Base-by-base conservation (phyloP, 2,797 vertebrate genomes). In the Spondyliosoma cantharus region DNA sequence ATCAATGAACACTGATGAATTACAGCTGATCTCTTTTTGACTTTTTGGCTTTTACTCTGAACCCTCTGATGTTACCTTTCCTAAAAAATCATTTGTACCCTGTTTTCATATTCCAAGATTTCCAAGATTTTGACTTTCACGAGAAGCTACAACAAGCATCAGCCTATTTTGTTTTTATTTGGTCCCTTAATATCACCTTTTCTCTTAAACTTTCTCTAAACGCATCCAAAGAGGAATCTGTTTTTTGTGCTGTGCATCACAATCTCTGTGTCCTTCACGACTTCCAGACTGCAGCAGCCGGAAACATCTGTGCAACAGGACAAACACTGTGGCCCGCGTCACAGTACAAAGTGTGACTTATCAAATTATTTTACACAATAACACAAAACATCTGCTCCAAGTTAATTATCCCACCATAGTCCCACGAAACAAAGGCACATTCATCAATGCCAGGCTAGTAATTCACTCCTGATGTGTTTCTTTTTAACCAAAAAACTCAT, bases 191-290 rank as follows among this genome's bases (percentile, higher is more conserved):
- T 49, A 67, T 60, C n/a, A 49, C 3, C 48, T 53, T 57, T 22
- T 4, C 14, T 24, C 3, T 42, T 27, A 59, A 22, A 37, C 19
- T 62, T 43, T 52, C 19, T 1, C 14, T 27, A 13, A 52, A 61
- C 11, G 6, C 20, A n/a, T 58, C 17, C 14, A 71, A 62, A 63
- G 49, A 14, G 27, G 24, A 81, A 83, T 78, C 64, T 62, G 42
- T 45, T 72, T 79, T 57, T 79, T 62, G 64, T 61, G 46, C 60
- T 68, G 80, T 56, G 43, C 29, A 69, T 64, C 59, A 56, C 42
- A 62, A 58, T 53, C 53, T n/a, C 56, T 46, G 16, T 42, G 49
- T 83, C 80, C 88, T 90, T 87, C 86, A 87, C 91, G 87, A 87
- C 60, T 62, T 79, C 81, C 62, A 72, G 68, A 42, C 37, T 27